phyloP scores from a whole-genome alignment of 2,888 invertebrate genomes.

The Cepaea hortensis region DNA sequence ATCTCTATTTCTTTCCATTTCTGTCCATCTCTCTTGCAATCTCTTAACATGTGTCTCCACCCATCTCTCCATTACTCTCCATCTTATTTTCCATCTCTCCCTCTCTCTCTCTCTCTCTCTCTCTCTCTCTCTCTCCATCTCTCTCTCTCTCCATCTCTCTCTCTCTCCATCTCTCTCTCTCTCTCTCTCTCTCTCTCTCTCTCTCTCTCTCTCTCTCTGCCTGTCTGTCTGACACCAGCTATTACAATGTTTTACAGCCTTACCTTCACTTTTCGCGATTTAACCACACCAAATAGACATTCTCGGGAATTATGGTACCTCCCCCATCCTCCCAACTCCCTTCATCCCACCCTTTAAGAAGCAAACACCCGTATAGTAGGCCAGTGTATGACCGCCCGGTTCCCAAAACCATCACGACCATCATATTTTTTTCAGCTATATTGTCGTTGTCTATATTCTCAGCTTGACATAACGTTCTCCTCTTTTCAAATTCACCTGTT shows the following conservation, averaged over 20 bases:
- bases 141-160: constrained; percentile 9
- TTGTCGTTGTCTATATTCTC: no score
- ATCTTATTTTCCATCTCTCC: background rate
- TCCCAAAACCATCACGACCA: no score
- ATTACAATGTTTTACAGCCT: background rate
- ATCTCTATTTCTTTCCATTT: constrained; percentile 1
- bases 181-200: no score
- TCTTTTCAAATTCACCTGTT: no score
- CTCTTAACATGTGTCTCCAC: background rate
- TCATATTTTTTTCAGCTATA: no score
- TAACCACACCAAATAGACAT: background rate
- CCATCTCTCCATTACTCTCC: background rate
- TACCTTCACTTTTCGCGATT: background rate
- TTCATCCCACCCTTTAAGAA: no score
- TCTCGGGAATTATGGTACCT: background rate
- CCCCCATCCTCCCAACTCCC: no score
- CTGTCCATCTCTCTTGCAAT: background rate
- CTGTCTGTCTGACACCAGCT: background rate
- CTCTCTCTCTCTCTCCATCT: background rate
- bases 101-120: constrained; percentile 12
- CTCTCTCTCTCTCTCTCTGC: no score
- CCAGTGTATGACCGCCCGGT: no score
- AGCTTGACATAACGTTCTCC: no score
- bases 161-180: background rate
- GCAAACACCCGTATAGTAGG: no score